Evolutionary conservation across 2,113 vertebrate genomes (phyloP).

Genomic region (Prionailurus viverrinus): DNA sequence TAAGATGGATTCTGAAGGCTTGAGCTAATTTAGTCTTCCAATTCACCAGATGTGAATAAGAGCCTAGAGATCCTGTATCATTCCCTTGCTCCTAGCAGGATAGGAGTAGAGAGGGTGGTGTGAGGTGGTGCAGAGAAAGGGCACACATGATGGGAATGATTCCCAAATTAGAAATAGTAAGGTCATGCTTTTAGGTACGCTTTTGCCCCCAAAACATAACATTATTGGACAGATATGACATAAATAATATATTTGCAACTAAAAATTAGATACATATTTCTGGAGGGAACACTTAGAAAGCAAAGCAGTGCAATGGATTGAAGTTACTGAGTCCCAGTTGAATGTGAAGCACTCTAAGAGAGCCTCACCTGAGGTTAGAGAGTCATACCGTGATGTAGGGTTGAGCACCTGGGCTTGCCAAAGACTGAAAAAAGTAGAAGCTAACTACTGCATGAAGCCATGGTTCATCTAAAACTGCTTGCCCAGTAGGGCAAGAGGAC

Average conservation of each 20-base stretch:
- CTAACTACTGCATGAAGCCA: neutral
- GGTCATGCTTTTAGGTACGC: neutral
- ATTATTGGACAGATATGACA: neutral
- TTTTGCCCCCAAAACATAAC: neutral
- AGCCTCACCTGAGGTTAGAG: neutral
- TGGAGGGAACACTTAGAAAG: neutral
- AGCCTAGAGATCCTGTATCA: neutral
- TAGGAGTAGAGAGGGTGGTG: no score
- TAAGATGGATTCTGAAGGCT: neutral
- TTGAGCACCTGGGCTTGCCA: neutral
- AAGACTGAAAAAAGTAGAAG: neutral
- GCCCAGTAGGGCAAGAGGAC: neutral
- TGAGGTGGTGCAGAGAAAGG: fast-evolving
- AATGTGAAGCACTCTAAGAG: neutral
- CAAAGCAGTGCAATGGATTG: neutral
- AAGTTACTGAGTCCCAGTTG: neutral
- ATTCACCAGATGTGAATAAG: neutral
- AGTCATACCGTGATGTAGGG: neutral
- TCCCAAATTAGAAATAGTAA: neutral
- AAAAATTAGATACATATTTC: neutral
- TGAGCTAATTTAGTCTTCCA: neutral
- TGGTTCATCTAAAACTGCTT: neutral
- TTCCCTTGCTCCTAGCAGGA: neutral
- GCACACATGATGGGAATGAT: no score
- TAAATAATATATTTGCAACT: neutral